Base-by-base conservation (phyloP, 2,113 vertebrate genomes). In the Marmota flaviventris region DNA sequence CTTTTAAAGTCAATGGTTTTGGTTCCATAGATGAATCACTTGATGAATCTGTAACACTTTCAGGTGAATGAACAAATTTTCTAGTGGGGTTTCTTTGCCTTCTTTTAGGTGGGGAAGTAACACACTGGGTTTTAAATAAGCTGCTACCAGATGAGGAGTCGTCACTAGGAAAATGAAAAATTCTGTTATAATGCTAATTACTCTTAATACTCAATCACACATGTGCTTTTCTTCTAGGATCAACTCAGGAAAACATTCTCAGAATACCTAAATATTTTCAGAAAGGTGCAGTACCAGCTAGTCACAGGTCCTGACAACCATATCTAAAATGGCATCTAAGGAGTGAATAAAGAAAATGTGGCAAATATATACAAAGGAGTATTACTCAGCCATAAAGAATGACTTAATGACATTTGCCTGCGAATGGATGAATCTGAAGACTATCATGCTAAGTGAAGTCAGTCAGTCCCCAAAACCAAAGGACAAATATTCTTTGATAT, bases 1-100 rank as follows among this genome's bases (percentile, higher is more conserved):
- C 98, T 97, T 96, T 97, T 76, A 99, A 82, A 70, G 98, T 97
- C 32, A 98, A 0, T n/a, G 98, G 97, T 79, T 6, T 97, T 65
- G 85, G 96, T 51, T 98, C 98, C 1, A 90, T 12, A 32, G 98
- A 98, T 8, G 97, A 98, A 45, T 98, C 98, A 39, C 96, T 96
- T 42, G 98, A 98, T 11, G 95, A 96, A 27, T 96, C 96, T 12
- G 0, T 32, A 56, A 42, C 48, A 76, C 0, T 56, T 81, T 34
- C n/a, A 34, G 70, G 20, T 56, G 45, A 63, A 42, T 8, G 34
- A 82, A n/a, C 11, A 45, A 11, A 72, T 1, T 92, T 86, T 29
- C 25, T 92, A 37, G 67, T 42, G 17, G 88, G 8, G 17, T 18
- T 85, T 92, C 17, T 94, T 73, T 10, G 87, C 53, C 77, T 96